Base-by-base conservation (phyloP, 2,113 vertebrate genomes). In the Phocoena phocoena region DNA sequence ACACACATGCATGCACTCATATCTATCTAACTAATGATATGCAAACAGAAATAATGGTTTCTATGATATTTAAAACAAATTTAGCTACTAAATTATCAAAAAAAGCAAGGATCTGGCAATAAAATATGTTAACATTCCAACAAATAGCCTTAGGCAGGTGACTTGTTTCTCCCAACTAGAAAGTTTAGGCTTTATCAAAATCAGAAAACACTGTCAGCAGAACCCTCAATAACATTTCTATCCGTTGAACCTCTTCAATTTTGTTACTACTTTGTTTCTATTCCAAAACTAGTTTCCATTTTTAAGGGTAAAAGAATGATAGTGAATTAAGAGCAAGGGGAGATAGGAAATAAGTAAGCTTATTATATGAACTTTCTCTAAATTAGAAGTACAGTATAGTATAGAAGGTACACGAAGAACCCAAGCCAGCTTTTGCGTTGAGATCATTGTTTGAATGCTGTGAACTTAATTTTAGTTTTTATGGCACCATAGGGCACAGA, bases 161-260 rank as follows among this genome's bases (percentile, higher is more conserved):
- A 68, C 14, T 67, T 95, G 38, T 90, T 89, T 84, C 23, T 84
- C 36, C 80, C 26, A 60, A 77, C 31, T 60, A 38, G 70, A 63
- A 67, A 68, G 70, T 84, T 50, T 83, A 67, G 60, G 36, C 50
- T 90, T 95, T 68, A 95, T 53, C 31, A 95, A 95, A 90, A 77
- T 84, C 13, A 68, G 60, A 58, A 89, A 94, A 65, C 10, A 89
- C 6, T 55, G 67, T 47, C 67, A 74, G 12, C 8, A 93, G 58
- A 89, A 89, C 58, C 21, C 68, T 94, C 68, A 81, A 5, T 50
- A 88, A 73, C 41, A 83, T 55, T 94, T 94, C 68, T 36, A 82
- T 55, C n/a, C n/a, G 74, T 28, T 65, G 44, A 81, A 89, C 23
- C 28, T 58, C 67, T 89, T 83, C 15, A n/a, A 9, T 82, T 65